Base-by-base conservation (phyloP, 2,113 vertebrate genomes). In the Aplodontia rufa region DNA sequence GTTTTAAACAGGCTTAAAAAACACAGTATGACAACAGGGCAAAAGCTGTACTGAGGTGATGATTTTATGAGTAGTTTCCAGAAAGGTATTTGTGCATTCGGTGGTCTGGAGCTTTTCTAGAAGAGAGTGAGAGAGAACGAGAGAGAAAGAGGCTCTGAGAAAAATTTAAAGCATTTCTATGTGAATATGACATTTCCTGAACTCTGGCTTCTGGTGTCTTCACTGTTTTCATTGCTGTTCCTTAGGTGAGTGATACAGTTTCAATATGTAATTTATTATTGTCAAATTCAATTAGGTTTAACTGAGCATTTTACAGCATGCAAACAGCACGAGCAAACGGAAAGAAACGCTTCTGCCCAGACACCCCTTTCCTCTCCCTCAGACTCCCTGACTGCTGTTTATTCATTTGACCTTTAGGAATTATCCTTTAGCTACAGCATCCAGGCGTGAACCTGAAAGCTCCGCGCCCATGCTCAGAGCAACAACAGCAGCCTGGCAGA, bases 141-240 rank as follows among this genome's bases (percentile, higher is more conserved):
- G 32, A n/a, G 35, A 35, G 64, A 95, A 92, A 84, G 88, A 97
- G 97, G 93, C 84, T 93, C 86, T 80, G 96, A 95, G 97, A 94
- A 98, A 98, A 98, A 98, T 96, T 60, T 91, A 74, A 98, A 97
- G 95, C 96, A 98, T 98, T 98, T 98, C 95, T 97, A 95, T 96
- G 95, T 94, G 98, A 98, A 98, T 97, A 97, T 97, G 97, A 96
- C 55, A 96, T 97, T 98, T 98, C 98, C 97, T 96, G 97, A 98
- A 96, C 95, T 96, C 96, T 95, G 96, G 94, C 97, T 97, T 97
- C 88, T 95, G 97, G 96, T 97, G 94, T 97, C 97, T 97, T 96
- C 94, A 17, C 0, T 5, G 89, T 94, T 95, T 97, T 96, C 97
- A 98, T 95, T 98, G 95, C 97, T 93, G 93, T 93, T 98, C n/a